Evolutionary conservation across 2,113 vertebrate genomes (phyloP), one percentile per base, ranked within the genome.

Genomic region (Otis tarda): DNA sequence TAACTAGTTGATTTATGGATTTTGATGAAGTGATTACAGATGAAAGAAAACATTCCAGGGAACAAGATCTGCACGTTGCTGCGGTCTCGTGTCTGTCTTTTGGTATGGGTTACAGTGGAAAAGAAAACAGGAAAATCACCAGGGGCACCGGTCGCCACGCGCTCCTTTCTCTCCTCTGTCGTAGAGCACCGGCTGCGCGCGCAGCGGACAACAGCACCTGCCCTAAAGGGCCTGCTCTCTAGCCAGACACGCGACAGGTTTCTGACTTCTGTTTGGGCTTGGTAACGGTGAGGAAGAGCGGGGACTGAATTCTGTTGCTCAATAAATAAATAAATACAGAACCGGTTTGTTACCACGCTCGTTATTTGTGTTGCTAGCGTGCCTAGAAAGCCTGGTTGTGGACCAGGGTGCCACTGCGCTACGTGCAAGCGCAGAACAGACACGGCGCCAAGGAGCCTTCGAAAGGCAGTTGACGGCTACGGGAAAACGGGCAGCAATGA

Each of bases 11-110:
- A 98, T 97, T 97, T 97, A 97, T 83, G 87, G 96, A 41, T 89
- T 95, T 63, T 85, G 95, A 97, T 97, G 78, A 78, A 96, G 83
- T 47, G 97, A 98, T 98, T 98, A 87, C 74, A 86, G 96, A 97
- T 95, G 90, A 98, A 98, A 98, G 97, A 96, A 98, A 98, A 98
- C 97, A 97, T 96, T 95, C 90, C 96, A 86, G 95, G 94, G 96
- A 91, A 91, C 89, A 64, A 90, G 95, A 95, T 57, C 87, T 87
- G 95, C 93, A 91, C 53, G 81, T 86, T 95, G 93, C 92, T 18
- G 33, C 5, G 4, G 93, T 88, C 97, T 95, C 71, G 61, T 69
- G 88, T 79, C 83, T 92, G 76, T 43, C 88, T 33, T 68, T 67
- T 82, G 76, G 59, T 30, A 20, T 6, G 35, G 80, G 52, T 41